These are phyloP conservation scores for Catotricha subobsoleta DNA, from an alignment of 2,888 invertebrate genomes.

Conservation along the genomic window DNA sequence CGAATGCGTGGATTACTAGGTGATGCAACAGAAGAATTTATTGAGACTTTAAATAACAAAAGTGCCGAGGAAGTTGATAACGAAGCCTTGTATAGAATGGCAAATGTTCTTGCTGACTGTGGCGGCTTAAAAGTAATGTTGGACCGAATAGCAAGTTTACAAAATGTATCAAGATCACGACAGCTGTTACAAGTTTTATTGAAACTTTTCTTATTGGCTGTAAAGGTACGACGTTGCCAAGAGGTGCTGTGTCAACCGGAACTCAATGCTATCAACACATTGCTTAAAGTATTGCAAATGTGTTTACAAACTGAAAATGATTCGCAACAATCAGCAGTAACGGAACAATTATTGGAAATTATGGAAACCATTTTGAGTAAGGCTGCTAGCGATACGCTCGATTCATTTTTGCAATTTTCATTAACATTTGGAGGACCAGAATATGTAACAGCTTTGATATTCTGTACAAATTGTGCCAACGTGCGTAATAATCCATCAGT, in stretches of 20 bases:
- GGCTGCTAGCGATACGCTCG: conserved; percentile 70
- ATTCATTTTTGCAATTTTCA: conserved; percentile 70
- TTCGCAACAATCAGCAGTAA: conserved; percentile 55
- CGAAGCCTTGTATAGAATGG: conserved; percentile 85
- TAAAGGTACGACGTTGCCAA: conserved; percentile 79
- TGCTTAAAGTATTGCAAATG: conserved; percentile 69
- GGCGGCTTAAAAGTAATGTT: conserved; percentile 60
- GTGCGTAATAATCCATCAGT: conserved; percentile 59
- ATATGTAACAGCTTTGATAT: conserved; percentile 67
- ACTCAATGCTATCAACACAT: conserved; percentile 62
- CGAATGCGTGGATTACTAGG: conserved; percentile 94
- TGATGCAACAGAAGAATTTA: conserved; percentile 97
- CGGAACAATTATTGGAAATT: conserved; percentile 82
- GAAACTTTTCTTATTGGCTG: conserved; percentile 74
- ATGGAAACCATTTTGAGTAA: conserved; percentile 89
- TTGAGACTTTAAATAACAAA: conserved; percentile 78
- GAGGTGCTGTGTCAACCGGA: conserved; percentile 74
- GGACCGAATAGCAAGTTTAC: conserved; percentile 65
- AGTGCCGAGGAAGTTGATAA: conserved; percentile 77
- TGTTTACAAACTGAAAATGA: conserved; percentile 47
- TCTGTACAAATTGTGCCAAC: conserved; percentile 56
- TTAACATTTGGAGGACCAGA: conserved; percentile 78
- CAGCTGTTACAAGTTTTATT: conserved; percentile 76
- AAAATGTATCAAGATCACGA: conserved; percentile 70
- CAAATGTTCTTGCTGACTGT: conserved; percentile 66